These are phyloP conservation scores for Saturnia pavonia DNA, from an alignment of 2,888 invertebrate genomes.

Conservation along the genomic window DNA sequence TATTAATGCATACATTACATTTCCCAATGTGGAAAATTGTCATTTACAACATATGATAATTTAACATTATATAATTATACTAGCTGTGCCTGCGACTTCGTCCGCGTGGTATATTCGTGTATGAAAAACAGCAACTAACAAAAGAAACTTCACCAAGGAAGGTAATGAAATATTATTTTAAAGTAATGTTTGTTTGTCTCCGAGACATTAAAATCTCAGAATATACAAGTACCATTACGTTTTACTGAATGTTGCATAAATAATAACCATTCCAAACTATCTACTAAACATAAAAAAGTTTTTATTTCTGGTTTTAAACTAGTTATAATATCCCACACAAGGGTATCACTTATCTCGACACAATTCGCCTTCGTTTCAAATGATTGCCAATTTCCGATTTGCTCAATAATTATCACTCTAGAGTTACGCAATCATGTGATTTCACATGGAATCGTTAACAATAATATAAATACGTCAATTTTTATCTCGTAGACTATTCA, in stretches of 20 bases:
- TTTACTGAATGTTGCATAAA: neutral
- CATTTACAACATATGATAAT: neutral
- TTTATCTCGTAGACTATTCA: neutral
- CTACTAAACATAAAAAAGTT: neutral
- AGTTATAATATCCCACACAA: no score
- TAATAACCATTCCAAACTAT: neutral
- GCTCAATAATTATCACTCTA: conserved; percentile 42
- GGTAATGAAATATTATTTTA: neutral
- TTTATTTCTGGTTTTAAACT: neutral
- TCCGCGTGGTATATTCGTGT: no score
- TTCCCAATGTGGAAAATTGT: neutral
- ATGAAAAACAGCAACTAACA: no score
- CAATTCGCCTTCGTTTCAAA: conserved; percentile 37
- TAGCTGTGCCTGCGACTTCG: no score
- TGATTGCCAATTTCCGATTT: conserved; percentile 43
- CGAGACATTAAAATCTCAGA: neutral
- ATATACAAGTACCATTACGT: neutral
- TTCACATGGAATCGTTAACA: conserved; percentile 30
- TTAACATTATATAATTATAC: no score
- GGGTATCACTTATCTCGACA: conserved; percentile 33
- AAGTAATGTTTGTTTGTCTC: neutral
- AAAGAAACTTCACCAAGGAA: no score
- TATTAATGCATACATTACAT: neutral
- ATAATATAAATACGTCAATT: conserved; percentile 19
- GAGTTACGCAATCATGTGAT: conserved; percentile 36